Evolutionary conservation across 2,888 invertebrate genomes (phyloP).

Genomic region (Ganaspis brasiliensis): DNA sequence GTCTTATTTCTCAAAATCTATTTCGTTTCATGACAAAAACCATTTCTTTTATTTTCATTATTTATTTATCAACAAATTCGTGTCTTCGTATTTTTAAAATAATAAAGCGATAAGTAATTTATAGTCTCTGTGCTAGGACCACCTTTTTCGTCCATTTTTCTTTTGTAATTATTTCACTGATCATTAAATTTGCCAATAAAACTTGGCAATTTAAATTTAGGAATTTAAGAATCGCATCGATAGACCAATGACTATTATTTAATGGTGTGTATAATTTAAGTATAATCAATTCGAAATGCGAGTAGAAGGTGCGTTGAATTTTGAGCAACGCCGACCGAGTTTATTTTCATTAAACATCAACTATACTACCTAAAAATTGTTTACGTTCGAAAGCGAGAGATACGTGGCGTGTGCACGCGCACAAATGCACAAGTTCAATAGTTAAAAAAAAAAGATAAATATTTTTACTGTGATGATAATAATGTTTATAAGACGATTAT

Average conservation of each 20-base stretch:
- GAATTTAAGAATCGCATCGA: constrained; percentile 64
- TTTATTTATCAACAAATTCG: too few species aligned
- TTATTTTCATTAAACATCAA: constrained; percentile 24
- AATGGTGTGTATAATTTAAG: constrained; percentile 69
- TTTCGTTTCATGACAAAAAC: too few species aligned
- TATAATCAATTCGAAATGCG: constrained; percentile 54
- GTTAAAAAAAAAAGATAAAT: constrained; percentile 69
- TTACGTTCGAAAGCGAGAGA: not conserved
- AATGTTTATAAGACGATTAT: constrained; percentile 80
- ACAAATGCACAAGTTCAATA: constrained; percentile 69
- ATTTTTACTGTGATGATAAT: constrained; percentile 81
- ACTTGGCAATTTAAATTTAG: not conserved
- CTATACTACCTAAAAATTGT: constrained; percentile 47
- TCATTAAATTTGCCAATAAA: not conserved
- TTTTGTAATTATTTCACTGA: not conserved
- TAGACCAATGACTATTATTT: constrained; percentile 79
- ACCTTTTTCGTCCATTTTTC: constrained; percentile 13
- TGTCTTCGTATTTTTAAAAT: too few species aligned
- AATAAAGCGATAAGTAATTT: constrained; percentile 20
- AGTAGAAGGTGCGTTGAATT: constrained; percentile 45
- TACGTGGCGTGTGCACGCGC: constrained; percentile 59
- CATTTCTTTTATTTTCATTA: too few species aligned
- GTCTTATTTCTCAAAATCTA: too few species aligned
- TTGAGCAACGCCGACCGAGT: constrained; percentile 30
- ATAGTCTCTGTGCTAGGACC: constrained; percentile 10